Evolutionary conservation across 2,888 invertebrate species (phyloP), one percentile per base, ranked within the genome.

Genomic region (Hydriomena furcata): DNA sequence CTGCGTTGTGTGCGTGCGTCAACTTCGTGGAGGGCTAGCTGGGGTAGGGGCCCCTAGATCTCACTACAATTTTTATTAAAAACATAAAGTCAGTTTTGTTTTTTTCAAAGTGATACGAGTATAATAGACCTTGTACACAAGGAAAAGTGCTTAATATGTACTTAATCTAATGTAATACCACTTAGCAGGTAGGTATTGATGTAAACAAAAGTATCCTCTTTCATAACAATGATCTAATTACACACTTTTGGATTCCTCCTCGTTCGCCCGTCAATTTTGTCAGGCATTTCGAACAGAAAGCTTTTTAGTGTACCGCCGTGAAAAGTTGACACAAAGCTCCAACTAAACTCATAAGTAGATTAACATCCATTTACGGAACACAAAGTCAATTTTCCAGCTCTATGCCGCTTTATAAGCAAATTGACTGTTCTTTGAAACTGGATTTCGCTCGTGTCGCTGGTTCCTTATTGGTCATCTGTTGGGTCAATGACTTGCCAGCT

Each of bases 341-440:
- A 46, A 52, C 53, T 53, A 53, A 59, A 61, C 61, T 61, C 49
- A 50, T 61, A 61, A 61, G 61, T 61, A 59, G 59, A 61, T 61
- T 61, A 59, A 53, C 57, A 59, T 59, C 61, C 61, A 61, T 61
- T 61, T 61, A 57, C 61, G 10, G 50, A 57, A 54, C 53, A 52
- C 45, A 55, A 61, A 61, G 52, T 61, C 59, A 55, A 61, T 61
- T 61, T 59, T 42, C 49, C 46, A 42, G 49, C 37, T 56, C 37
- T 34, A 30, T 47, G 23, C 21, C 27, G 42, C 46, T 42, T 52
- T 46, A 46, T 41, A 41, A 40, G 46, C 37, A 45, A 36, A 51
- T 45, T 37, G 36, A 32, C 21, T 31, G 46, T 46, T 42, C 52
- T 52, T 52, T 37, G 37, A 31, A 46, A 46, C 31, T 36, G 42